Base-by-base conservation (phyloP, 2,113 vertebrate genomes). In the Triplophysa tibetana region DNA sequence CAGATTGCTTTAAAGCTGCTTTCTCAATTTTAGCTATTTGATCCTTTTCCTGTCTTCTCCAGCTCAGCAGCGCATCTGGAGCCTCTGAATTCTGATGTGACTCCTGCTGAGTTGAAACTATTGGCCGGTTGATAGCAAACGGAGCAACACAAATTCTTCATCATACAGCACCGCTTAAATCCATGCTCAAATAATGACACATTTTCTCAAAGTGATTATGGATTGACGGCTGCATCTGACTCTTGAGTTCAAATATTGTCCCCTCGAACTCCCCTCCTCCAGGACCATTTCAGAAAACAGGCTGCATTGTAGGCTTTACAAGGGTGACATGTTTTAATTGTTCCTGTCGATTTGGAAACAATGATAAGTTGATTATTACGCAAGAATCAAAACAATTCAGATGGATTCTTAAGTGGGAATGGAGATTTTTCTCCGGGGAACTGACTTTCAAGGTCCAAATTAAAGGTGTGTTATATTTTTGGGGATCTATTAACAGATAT, bases 11-110 rank as follows among this genome's bases (percentile, higher is more conserved):
- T 75, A 58, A 45, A 75, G 41, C 3, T 60, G 17, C 17, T 12
- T 56, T 70, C 26, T 23, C 56, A 24, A n/a, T 61, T 74, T 13
- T 14, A 14, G 10, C 38, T 12, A 19, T 66, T 45, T 17, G 10
- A 8, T 58, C 33, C 69, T 70, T 79, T 79, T 70, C 23, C 56
- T 45, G 17, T 33, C 56, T 70, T 48, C 45, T 64, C 67, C 14
- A 1, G 21, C 33, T 56, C 52, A 48, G 41, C 38, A 21, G 73
- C 21, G 8, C 43, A n/a, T 38, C 60, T 8, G 11, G 38, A 61
- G 72, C 64, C 60, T 83, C 48, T 76, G 66, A 65, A 80, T 83
- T 70, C 48, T 80, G 48, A 70, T 79, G 43, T 76, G 77, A 58
- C 38, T 63, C 82, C 38, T 80, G 66, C 77, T 80, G 78, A 16